These are phyloP conservation scores for Himalopsyche japonica DNA, from an alignment of 2,888 invertebrate genomes.

Conservation along the genomic window DNA sequence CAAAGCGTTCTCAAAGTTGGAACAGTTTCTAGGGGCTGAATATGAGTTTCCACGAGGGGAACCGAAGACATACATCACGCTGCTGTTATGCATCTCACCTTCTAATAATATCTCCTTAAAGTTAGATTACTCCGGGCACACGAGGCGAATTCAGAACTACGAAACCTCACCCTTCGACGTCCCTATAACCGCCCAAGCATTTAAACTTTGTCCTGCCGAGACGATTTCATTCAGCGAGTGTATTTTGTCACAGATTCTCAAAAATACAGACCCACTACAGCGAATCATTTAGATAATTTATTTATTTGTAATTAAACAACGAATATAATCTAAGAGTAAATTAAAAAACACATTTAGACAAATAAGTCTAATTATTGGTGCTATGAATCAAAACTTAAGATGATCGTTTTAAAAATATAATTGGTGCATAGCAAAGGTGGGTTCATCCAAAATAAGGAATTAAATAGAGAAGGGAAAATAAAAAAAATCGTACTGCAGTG, in stretches of 20 bases:
- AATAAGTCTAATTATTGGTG: no score
- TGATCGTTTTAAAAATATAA: no score
- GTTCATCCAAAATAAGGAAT: no score
- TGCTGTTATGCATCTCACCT: slow-evolving; percentile 27
- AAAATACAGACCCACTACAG: background rate
- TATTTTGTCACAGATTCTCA: background rate
- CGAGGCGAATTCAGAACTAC: slow-evolving; percentile 26
- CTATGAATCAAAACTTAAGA: no score
- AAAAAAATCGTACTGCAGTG: no score
- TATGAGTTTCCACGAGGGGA: slow-evolving; percentile 10
- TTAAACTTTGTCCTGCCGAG: slow-evolving; percentile 30
- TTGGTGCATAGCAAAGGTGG: no score
- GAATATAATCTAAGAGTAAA: no score
- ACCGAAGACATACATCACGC: slow-evolving; percentile 17
- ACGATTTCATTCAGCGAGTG: background rate
- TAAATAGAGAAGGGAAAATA: no score
- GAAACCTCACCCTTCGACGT: background rate
- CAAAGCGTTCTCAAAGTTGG: slow-evolving; percentile 8
- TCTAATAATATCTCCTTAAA: slow-evolving; percentile 34
- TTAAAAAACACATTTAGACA: no score
- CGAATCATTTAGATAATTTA: no score
- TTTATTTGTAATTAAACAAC: no score
- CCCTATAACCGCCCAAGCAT: slow-evolving; percentile 23
- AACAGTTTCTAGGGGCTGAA: slow-evolving; percentile 16
- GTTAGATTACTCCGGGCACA: slow-evolving; percentile 36